Evolutionary conservation across 2,888 invertebrate species (phyloP).

Genomic region (Encarsia formosa): DNA sequence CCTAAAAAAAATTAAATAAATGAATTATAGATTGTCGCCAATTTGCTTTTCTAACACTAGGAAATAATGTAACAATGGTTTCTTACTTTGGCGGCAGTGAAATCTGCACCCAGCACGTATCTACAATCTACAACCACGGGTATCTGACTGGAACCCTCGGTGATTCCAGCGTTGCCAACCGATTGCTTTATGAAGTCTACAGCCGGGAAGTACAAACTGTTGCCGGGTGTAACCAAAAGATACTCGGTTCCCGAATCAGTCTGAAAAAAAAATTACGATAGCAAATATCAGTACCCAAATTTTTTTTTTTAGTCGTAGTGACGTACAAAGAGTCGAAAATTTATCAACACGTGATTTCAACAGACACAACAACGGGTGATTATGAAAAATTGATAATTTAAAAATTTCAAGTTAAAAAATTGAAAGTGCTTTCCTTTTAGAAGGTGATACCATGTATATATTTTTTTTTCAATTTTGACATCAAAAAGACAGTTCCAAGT

Average conservation of each 20-base stretch:
- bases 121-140: constrained; percentile 80
- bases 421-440: too few relatives aligned
- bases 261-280: constrained; percentile 50
- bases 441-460: too few relatives aligned
- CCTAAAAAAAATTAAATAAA: constrained; percentile 49
- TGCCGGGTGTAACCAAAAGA: constrained; percentile 72
- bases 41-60: background rate
- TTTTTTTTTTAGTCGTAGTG: too few relatives aligned
- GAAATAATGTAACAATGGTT: too few relatives aligned
- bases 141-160: constrained; percentile 66
- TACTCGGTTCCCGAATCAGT: constrained; percentile 67
- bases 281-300: background rate
- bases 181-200: constrained; percentile 77
- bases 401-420: too few relatives aligned
- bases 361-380: too few relatives aligned
- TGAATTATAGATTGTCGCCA: background rate
- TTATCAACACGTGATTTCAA: too few relatives aligned
- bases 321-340: too few relatives aligned
- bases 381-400: too few relatives aligned
- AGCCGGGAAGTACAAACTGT: constrained; percentile 78
- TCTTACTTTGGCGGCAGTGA: constrained; percentile 70
- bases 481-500: too few relatives aligned
- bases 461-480: too few relatives aligned
- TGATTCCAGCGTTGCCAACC: constrained; percentile 69
- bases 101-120: constrained; percentile 77